Base-by-base conservation (phyloP, 2,888 invertebrate species). In the Sesia apiformis region DNA sequence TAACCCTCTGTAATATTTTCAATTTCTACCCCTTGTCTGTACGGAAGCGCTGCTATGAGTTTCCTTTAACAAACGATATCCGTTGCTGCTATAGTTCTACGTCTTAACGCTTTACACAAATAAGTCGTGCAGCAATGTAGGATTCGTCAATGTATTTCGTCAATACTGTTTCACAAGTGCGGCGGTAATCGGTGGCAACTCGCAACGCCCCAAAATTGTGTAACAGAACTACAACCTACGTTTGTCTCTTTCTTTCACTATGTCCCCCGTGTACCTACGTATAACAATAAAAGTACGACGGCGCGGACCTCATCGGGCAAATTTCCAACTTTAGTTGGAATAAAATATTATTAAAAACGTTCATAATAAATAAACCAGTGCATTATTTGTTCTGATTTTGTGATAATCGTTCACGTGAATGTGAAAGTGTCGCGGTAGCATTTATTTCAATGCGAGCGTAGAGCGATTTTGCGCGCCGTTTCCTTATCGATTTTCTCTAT, bases 401-500 rank as follows among this genome's bases (percentile, higher is more conserved):
- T 67, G 64, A 60, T 62, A 67, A 68, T 66, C 55, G 60, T 64
- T 58, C 46, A 63, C 59, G 64, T 60, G 57, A 62, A 62, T 64
- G 75, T 72, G 67, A 74, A 77, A 74, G 77, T 76, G 74, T 71
- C 66, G 67, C 67, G 70, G 73, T 70, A 67, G 70, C 67, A 70
- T 68, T 70, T 67, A 77, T 70, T 74, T 70, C 62, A 75, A 75
- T 72, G 77, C 67, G 72, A 74, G 70, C 70, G 73, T 70, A 66
- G 64, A 72, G 73, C 76, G 69, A 76, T 78, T 78, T 80, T 79
- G 75, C 81, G 80, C 80, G 81, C 76, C 74, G 83, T 81, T 82
- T 81, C 80, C 81, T 83, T 88, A 88, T 88, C 85, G 88, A 88
- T 88, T 88, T 87, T 88, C 84, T 81, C 80, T 77, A 80, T 84